Percentiles rank a stretch among this genome's conserved stretches.
These are phyloP conservation scores for Sebastes elongatus DNA, from an alignment of 2,797 vertebrate genomes.

Conservation along the genomic window DNA sequence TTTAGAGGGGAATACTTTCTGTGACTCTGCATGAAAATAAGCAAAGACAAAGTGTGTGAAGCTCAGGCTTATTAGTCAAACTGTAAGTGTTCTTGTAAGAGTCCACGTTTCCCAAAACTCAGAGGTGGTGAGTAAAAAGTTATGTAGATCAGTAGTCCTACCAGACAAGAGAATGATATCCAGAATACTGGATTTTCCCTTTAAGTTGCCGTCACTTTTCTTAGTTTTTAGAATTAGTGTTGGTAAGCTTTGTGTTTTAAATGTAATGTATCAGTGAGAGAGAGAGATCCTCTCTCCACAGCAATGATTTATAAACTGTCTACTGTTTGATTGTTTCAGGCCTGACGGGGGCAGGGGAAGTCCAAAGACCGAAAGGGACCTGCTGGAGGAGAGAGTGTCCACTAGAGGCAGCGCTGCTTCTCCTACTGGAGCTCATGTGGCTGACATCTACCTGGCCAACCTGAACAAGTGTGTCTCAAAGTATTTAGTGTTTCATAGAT, in stretches of 20 bases:
- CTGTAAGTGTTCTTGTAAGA: background rate
- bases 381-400: conserved; percentile 91
- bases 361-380: conserved; percentile 89
- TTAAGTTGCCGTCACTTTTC: background rate
- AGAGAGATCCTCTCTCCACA: background rate
- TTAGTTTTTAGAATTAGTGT: background rate
- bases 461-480: conserved; percentile 92
- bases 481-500: background rate
- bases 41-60: background rate
- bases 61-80: background rate
- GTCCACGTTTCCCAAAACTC: background rate
- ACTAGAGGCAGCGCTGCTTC: conserved; percentile 91
- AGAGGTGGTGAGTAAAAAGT: background rate
- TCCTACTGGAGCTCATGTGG: conserved; percentile 94
- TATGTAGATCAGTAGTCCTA: background rate
- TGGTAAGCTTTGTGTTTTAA: background rate
- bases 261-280: background rate
- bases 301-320: background rate
- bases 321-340: conserved; percentile 70
- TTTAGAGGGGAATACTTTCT: background rate
- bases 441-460: conserved; percentile 98
- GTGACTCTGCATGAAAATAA: background rate
- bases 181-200: background rate
- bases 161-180: background rate
- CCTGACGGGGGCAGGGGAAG: conserved; percentile 92